Percentiles rank a stretch among this genome's conserved stretches.
phyloP scores from a whole-genome alignment of 1,140 invertebrate genomes.

The Drosophila biarmipes region DNA sequence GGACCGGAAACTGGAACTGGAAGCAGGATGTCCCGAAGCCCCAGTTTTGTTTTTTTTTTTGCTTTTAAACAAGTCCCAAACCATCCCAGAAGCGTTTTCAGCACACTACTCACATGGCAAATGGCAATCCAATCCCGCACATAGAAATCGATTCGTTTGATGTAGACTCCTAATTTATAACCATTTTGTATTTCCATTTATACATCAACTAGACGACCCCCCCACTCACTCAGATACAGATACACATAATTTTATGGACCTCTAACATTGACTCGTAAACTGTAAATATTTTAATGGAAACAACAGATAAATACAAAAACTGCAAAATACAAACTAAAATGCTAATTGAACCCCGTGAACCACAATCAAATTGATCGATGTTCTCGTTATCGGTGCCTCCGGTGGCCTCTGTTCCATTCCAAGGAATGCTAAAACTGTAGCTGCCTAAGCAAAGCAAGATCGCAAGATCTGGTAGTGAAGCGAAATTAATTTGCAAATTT shows the following conservation, averaged over 20 bases:
- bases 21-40: slow-evolving; percentile 2
- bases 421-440: slow-evolving; percentile 28
- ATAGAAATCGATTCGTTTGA: slow-evolving; percentile 30
- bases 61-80: background rate
- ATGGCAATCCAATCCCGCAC: slow-evolving; percentile 23
- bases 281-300: slow-evolving; percentile 49
- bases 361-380: slow-evolving; percentile 44
- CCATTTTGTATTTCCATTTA: slow-evolving; percentile 18
- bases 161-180: slow-evolving; percentile 25
- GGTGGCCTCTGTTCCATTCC: slow-evolving; percentile 41
- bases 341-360: slow-evolving; percentile 14
- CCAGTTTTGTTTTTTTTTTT: background rate
- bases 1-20: background rate
- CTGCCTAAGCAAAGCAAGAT: slow-evolving; percentile 17
- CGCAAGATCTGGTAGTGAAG: slow-evolving; percentile 11
- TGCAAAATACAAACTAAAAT: slow-evolving; percentile 26
- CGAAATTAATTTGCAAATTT: slow-evolving; percentile 9
- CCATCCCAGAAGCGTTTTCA: slow-evolving; percentile 5
- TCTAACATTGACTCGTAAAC: slow-evolving; percentile 36
- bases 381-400: slow-evolving; percentile 34
- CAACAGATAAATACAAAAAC: slow-evolving; percentile 33
- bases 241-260: slow-evolving; percentile 22
- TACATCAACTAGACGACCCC: slow-evolving; percentile 1
- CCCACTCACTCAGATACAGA: slow-evolving; percentile 15
- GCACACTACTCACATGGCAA: slow-evolving; percentile 11